Percentiles rank a stretch among this genome's conserved stretches.
Evolutionary conservation across 2,113 vertebrate genomes (phyloP).

Genomic region (Eclectus roratus): DNA sequence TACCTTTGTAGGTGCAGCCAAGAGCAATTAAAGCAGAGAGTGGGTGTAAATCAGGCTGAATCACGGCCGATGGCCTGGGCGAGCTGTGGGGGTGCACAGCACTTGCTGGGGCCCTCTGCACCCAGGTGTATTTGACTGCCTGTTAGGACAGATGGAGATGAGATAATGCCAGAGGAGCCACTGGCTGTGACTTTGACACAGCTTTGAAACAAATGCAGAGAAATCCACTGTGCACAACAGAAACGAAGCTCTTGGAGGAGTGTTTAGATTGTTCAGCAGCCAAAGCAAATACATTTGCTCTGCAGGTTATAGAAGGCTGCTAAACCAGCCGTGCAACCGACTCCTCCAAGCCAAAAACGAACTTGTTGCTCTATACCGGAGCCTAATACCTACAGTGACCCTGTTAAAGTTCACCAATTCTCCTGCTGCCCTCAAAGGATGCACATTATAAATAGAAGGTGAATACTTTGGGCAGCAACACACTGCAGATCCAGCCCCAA

Average conservation of each 20-base stretch:
- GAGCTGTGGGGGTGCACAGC: not conserved
- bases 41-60: not conserved
- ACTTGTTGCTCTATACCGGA: not conserved
- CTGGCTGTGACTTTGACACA: not conserved
- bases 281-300: slow-evolving; percentile 55
- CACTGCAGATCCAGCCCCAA: not conserved
- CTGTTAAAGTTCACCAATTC: not conserved
- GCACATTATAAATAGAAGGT: not conserved
- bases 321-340: slow-evolving; percentile 23
- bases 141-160: not conserved
- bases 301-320: slow-evolving; percentile 48
- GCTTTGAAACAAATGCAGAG: not conserved
- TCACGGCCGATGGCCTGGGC: accelerated
- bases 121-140: not conserved
- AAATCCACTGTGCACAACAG: not conserved
- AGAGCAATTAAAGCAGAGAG: not conserved
- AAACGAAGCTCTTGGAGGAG: not conserved
- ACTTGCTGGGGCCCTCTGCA: accelerated
- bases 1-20: not conserved
- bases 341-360: not conserved
- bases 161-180: not conserved
- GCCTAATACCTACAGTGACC: not conserved
- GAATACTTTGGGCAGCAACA: not conserved
- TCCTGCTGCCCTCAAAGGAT: not conserved
- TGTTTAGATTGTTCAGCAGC: slow-evolving; percentile 19